Conservation (phyloP, 1,140 invertebrate genomes). For the Chironomus tepperi region DNA sequence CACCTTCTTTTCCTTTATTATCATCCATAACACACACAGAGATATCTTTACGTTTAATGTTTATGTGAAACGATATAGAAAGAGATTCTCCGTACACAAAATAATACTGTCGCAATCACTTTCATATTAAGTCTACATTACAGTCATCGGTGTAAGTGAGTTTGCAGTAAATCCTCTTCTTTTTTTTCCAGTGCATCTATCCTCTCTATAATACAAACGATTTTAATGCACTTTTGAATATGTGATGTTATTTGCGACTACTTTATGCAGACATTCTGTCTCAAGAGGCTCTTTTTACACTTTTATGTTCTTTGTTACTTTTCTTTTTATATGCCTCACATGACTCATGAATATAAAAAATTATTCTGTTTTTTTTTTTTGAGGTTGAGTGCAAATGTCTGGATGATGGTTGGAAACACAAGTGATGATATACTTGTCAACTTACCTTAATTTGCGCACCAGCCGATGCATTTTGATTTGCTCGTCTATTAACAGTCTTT, state of each 20-base stretch:
- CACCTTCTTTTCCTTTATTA: too few species aligned
- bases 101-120: too few species aligned
- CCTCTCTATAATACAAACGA: too few species aligned
- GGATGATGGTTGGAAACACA: neutral
- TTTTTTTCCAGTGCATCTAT: too few species aligned
- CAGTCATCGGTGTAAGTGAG: too few species aligned
- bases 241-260: neutral
- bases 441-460: conserved; percentile 39
- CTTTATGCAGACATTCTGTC: conserved; percentile 15
- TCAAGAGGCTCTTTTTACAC: conserved; percentile 19
- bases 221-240: too few species aligned
- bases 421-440: neutral
- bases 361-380: neutral
- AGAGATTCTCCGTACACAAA: too few species aligned
- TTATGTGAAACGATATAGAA: too few species aligned
- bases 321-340: conserved; percentile 35
- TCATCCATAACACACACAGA: too few species aligned
- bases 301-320: conserved; percentile 29
- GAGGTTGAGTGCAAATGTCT: neutral
- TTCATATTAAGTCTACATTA: too few species aligned
- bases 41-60: too few species aligned
- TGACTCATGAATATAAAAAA: conserved; percentile 31
- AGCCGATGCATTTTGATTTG: conserved; percentile 35
- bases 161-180: too few species aligned
- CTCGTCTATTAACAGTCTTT: conserved; percentile 41